Evolutionary conservation across 2,113 vertebrate species (phyloP), one percentile per base, ranked within the genome.

Genomic region (Thunnus thynnus): DNA sequence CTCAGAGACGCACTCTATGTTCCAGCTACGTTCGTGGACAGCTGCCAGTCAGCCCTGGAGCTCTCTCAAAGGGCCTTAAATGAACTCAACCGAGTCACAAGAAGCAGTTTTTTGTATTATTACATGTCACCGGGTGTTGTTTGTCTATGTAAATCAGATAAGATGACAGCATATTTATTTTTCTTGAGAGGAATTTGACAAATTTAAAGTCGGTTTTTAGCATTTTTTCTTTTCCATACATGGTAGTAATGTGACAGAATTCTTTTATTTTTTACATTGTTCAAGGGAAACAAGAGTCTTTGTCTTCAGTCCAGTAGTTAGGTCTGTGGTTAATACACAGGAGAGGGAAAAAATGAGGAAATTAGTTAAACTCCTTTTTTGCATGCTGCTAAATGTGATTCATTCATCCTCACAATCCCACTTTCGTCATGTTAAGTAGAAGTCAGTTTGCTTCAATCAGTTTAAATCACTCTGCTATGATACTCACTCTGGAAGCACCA

Each of bases 141-240:
- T 82, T 65, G 54, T 88, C 30, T 27, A 0, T 25, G 17, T 80
- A 72, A 86, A 88, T 86, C 73, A 77, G 51, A 86, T 17, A 18
- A 80, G 5, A 57, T 1, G 27, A 68, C 63, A 64, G 54, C 18
- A 0, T 89, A 82, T 92, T 89, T 93, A 89, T 92, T 83, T 86
- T 78, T 70, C 47, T 61, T 74, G 9, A 14, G 13, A 81, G 60
- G 80, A 69, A 80, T 89, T 77, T 78, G 47, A 50, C 32, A 41
- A 61, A 87, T 74, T 36, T 13, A 63, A 85, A 66, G 25, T 46
- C 2, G 47, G 7, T 72, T 62, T 62, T 52, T 27, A n/a, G 2
- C 58, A n/a, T 84, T 75, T 47, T 58, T 11, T 44, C 8, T 68
- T 81, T 65, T 51, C 66, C 74, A 65, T 68, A 66, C 30, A 87